Evolutionary conservation across 1,140 invertebrate species (phyloP).

Genomic region (Drosophila biarmipes): DNA sequence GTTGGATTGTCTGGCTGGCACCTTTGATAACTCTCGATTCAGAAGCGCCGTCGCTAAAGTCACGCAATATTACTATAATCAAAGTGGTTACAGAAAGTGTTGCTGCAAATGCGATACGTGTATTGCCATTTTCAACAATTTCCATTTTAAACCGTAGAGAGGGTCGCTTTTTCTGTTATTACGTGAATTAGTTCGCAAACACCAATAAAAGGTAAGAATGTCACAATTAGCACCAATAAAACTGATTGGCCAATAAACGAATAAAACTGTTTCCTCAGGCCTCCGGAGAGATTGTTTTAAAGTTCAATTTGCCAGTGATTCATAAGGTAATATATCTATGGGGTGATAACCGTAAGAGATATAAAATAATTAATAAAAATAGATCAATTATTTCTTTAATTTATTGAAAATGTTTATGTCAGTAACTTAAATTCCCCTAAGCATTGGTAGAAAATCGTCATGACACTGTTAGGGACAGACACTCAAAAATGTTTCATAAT

Average conservation of each 20-base stretch:
- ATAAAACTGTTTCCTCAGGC: slow-evolving; percentile 19
- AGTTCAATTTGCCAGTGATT: slow-evolving; percentile 2
- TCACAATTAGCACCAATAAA: slow-evolving; percentile 38
- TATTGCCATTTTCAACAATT: slow-evolving; percentile 33
- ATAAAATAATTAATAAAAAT: background rate
- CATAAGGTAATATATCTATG: slow-evolving; percentile 6
- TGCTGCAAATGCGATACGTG: slow-evolving; percentile 22
- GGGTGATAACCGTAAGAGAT: background rate
- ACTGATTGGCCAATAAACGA: slow-evolving; percentile 22
- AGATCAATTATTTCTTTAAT: background rate
- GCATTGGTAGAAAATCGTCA: background rate
- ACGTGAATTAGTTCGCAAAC: slow-evolving; percentile 29
- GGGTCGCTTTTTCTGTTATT: slow-evolving; percentile 36
- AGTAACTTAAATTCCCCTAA: background rate
- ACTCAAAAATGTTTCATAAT: too few relatives aligned
- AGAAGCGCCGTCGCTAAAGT: slow-evolving; percentile 19
- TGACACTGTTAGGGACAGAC: background rate
- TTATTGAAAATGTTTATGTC: background rate
- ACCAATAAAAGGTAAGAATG: slow-evolving; percentile 37
- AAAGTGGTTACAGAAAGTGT: slow-evolving; percentile 31
- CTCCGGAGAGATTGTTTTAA: background rate
- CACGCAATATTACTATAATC: slow-evolving; percentile 28
- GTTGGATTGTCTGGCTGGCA: background rate
- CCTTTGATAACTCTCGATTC: slow-evolving; percentile 19
- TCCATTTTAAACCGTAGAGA: slow-evolving; percentile 28